Percentiles rank a stretch among this genome's conserved stretches.
phyloP scores from a whole-genome alignment of 2,888 invertebrate genomes.

The Drosophila falleni region DNA sequence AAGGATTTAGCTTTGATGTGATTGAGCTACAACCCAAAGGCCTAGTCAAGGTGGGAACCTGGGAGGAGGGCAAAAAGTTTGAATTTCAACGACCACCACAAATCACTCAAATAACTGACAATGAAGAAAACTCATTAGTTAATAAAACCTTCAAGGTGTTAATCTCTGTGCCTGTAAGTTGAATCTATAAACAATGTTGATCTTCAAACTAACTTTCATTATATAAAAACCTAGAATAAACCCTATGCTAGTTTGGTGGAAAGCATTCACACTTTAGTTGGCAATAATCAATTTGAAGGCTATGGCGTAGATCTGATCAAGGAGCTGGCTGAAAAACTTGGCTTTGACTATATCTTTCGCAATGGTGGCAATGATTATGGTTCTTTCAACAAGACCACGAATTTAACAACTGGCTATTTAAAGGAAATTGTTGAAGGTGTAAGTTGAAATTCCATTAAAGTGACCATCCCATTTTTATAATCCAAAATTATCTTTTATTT shows the following conservation, averaged over 20 bases:
- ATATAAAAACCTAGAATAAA: constrained; percentile 87
- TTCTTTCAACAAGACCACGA: constrained; percentile 87
- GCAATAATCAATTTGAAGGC: constrained; percentile 94
- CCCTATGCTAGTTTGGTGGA: constrained; percentile 95
- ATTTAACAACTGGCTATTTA: constrained; percentile 94
- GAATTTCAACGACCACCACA: constrained; percentile 86
- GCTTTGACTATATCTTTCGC: constrained; percentile 93
- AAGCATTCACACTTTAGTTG: constrained; percentile 88
- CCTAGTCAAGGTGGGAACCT: constrained; percentile 89
- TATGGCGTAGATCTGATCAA: constrained; percentile 95
- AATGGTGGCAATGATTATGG: constrained; percentile 93
- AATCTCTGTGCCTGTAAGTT: constrained; percentile 88
- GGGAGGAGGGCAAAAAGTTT: constrained; percentile 89
- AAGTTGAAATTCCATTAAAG: constrained; percentile 35
- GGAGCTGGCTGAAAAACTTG: constrained; percentile 91
- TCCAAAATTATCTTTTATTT: background rate
- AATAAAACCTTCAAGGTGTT: constrained; percentile 91
- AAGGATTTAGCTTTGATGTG: constrained; percentile 89
- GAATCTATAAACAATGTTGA: accelerated
- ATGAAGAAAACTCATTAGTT: constrained; percentile 88
- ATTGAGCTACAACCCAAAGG: constrained; percentile 89
- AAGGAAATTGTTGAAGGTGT: constrained; percentile 91
- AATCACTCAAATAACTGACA: constrained; percentile 83
- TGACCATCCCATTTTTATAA: background rate
- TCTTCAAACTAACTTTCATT: no score